A percentile compares a stretch with the other conserved stretches of the same genome.
Conservation (phyloP, 2,888 invertebrate genomes). For the Cataglyphis albicans region DNA sequence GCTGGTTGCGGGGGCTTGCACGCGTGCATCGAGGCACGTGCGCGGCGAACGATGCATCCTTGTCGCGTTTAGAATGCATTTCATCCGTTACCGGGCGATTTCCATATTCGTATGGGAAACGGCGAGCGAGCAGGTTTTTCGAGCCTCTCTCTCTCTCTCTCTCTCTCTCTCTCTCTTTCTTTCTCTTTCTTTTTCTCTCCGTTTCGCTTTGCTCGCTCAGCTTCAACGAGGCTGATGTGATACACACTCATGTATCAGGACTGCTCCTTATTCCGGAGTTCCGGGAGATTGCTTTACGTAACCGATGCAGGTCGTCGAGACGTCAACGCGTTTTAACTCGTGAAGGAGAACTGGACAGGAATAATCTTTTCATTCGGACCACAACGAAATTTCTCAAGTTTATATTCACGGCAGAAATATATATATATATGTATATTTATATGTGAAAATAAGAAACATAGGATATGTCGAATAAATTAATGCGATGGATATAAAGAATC, state of each 20-base stretch:
- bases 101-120: slow-evolving; percentile 78
- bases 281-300: slow-evolving; percentile 36
- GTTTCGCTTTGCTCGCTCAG: background rate
- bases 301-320: background rate
- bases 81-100: slow-evolving; percentile 69
- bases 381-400: background rate
- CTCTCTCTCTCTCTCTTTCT: background rate
- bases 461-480: background rate
- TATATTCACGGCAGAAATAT: background rate
- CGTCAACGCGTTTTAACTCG: slow-evolving; percentile 23
- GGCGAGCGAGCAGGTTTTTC: slow-evolving; percentile 43
- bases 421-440: too few species aligned
- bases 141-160: slow-evolving; percentile 15
- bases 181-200: background rate
- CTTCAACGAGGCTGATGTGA: slow-evolving; percentile 2
- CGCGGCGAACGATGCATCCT: slow-evolving; percentile 48
- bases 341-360: background rate
- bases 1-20: slow-evolving; percentile 13
- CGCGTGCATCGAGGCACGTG: slow-evolving; percentile 47
- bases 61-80: slow-evolving; percentile 67
- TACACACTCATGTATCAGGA: slow-evolving; percentile 21
- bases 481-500: background rate
- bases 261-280: slow-evolving; percentile 39
- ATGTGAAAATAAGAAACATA: background rate
- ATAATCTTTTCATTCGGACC: background rate